Percentiles rank a stretch among this genome's conserved stretches.
Evolutionary conservation across 1,140 invertebrate genomes (phyloP).

Genomic region (Pseudomyrmex concolor): DNA sequence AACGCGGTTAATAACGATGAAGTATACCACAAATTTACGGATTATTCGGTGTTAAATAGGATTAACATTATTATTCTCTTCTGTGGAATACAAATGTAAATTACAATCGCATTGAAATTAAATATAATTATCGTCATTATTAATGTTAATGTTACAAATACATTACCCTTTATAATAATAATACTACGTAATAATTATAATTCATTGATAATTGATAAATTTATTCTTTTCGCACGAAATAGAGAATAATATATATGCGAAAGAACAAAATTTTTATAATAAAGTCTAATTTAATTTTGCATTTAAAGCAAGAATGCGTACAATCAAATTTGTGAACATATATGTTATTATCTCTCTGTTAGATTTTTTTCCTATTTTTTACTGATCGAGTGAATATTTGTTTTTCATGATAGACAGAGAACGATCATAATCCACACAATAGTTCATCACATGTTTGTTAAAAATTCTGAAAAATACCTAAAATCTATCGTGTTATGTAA

Average conservation of each 20-base stretch:
- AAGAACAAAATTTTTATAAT: slow-evolving; percentile 41
- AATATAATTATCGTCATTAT: slow-evolving; percentile 30
- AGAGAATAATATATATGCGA: not conserved
- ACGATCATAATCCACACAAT: slow-evolving; percentile 66
- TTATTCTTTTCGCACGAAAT: not conserved
- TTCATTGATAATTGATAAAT: not conserved
- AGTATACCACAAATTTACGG: slow-evolving; percentile 16
- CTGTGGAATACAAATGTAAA: slow-evolving; percentile 33
- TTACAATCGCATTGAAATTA: slow-evolving; percentile 29
- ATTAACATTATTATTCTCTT: slow-evolving; percentile 45
- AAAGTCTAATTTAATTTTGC: slow-evolving; percentile 42
- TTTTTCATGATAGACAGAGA: slow-evolving; percentile 56
- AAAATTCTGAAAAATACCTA: slow-evolving; percentile 37
- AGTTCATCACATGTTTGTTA: slow-evolving; percentile 52
- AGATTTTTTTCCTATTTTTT: slow-evolving; percentile 46
- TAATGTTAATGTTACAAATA: slow-evolving; percentile 10
- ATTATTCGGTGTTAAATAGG: slow-evolving; percentile 51
- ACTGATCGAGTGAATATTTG: slow-evolving; percentile 65
- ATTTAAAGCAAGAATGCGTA: slow-evolving; percentile 15
- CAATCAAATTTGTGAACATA: slow-evolving; percentile 37
- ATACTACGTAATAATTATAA: not conserved
- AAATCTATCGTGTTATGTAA: slow-evolving; percentile 10
- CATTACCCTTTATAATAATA: too few species aligned
- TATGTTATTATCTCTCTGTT: slow-evolving; percentile 30
- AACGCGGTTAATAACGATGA: slow-evolving; percentile 31